These are phyloP conservation scores for Hololepta plana DNA, from an alignment of 2,888 invertebrate genomes.

Conservation along the genomic window DNA sequence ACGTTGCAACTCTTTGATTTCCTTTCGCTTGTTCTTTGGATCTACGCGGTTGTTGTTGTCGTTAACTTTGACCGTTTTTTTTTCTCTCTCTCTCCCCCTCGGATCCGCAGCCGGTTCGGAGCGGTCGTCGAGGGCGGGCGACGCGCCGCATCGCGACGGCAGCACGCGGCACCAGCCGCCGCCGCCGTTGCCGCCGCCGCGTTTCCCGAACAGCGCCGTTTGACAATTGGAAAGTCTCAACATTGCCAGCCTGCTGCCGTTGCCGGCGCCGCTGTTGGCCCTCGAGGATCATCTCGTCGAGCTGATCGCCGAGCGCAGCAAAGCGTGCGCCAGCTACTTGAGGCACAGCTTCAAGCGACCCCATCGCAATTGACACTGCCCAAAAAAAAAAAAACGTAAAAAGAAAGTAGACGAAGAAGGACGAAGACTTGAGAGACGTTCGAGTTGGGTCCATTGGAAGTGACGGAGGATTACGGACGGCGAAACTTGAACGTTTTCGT, in stretches of 20 bases:
- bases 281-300: conserved; percentile 42
- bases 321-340: conserved; percentile 51
- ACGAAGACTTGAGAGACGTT: too few relatives aligned
- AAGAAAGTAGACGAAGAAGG: too few relatives aligned
- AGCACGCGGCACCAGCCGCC: conserved; percentile 53
- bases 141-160: too few relatives aligned
- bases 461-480: too few relatives aligned
- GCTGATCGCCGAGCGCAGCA: conserved; percentile 34
- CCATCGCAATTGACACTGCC: conserved; percentile 14
- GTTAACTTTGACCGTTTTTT: too few relatives aligned
- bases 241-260: conserved; percentile 30
- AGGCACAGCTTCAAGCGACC: conserved; percentile 42
- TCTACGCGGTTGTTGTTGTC: conserved; percentile 22
- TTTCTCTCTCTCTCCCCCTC: too few relatives aligned
- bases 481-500: neutral
- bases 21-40: too few relatives aligned
- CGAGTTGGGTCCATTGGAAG: too few relatives aligned
- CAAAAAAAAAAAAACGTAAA: too few relatives aligned
- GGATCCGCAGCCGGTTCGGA: conserved; percentile 76
- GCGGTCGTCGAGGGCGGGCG: conserved; percentile 64
- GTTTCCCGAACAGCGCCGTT: conserved; percentile 62
- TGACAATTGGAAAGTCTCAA: conserved; percentile 59
- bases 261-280: conserved; percentile 27
- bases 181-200: conserved; percentile 65
- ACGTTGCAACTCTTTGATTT: too few relatives aligned